Percentiles rank a stretch among this genome's conserved stretches.
Conservation (phyloP, 2,888 invertebrate species). For the Ophion costatus region DNA sequence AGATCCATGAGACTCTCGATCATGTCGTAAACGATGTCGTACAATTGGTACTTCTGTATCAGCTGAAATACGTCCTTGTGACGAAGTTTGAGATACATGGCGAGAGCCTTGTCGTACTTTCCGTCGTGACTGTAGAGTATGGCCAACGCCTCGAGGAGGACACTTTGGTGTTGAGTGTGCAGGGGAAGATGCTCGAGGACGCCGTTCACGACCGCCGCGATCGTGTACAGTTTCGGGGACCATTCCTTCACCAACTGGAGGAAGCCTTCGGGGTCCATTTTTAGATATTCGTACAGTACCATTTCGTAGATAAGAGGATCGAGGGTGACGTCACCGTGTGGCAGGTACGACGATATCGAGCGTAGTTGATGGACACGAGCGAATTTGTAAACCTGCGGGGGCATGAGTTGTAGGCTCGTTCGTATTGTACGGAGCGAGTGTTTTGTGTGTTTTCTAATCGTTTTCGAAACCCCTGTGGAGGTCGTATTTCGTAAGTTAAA, state of each 20-base stretch:
- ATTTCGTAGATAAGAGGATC: constrained; percentile 96
- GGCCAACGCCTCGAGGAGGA: constrained; percentile 94
- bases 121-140: constrained; percentile 94
- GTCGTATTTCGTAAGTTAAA: not conserved
- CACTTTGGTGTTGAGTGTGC: constrained; percentile 89
- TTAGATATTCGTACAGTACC: constrained; percentile 96
- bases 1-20: constrained; percentile 95
- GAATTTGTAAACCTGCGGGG: constrained; percentile 90
- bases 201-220: constrained; percentile 93
- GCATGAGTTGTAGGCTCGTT: not conserved
- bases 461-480: not conserved
- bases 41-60: constrained; percentile 93
- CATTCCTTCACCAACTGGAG: constrained; percentile 94
- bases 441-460: too few species aligned
- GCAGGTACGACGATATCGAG: constrained; percentile 89
- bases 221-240: constrained; percentile 93
- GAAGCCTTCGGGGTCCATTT: constrained; percentile 93
- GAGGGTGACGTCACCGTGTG: constrained; percentile 86
- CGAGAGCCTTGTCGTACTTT: constrained; percentile 95
- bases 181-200: constrained; percentile 91
- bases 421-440: not conserved
- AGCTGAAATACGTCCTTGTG: constrained; percentile 96
- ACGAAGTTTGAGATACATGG: constrained; percentile 94
- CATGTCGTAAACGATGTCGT: constrained; percentile 92
- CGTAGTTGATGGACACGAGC: constrained; percentile 91